Percentiles rank a stretch among this genome's conserved stretches.
Conservation (phyloP, 2,888 invertebrate genomes). For the Ischnura elegans region DNA sequence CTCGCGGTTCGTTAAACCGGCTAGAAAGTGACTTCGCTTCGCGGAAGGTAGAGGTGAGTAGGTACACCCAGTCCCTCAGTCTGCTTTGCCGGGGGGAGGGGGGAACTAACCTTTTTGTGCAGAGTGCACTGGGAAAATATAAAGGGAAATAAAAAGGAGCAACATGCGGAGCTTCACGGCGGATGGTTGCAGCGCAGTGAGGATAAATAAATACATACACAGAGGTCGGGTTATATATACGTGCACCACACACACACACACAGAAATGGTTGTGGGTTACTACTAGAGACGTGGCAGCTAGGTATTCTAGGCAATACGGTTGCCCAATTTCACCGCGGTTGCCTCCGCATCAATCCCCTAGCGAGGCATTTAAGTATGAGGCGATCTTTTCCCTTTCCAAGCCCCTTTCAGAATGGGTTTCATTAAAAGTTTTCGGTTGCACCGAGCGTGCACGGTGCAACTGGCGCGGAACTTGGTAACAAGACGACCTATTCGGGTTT, state of each 20-base stretch:
- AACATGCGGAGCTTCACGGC: neutral
- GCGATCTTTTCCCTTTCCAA: conserved; percentile 21
- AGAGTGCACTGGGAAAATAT: no score
- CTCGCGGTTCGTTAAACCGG: conserved; percentile 27
- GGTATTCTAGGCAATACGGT: neutral
- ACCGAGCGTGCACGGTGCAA: neutral
- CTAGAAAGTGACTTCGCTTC: conserved; percentile 29
- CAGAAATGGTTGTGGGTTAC: neutral
- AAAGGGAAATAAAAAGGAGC: neutral
- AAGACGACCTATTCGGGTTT: neutral
- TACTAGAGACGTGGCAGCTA: neutral
- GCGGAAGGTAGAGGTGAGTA: neutral
- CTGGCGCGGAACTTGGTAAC: conserved; percentile 27
- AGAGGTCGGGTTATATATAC: no score
- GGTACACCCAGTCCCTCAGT: neutral
- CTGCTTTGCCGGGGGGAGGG: neutral
- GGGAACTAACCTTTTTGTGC: neutral
- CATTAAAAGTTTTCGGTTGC: conserved; percentile 38
- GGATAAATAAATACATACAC: neutral
- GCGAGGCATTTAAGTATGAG: conserved; percentile 31
- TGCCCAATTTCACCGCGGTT: conserved; percentile 19
- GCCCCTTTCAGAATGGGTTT: conserved; percentile 38
- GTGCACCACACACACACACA: neutral
- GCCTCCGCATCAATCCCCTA: conserved; percentile 19
- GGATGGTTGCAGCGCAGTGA: neutral